phyloP scores from a whole-genome alignment of 53 echinoderm and acorn worm species.

The Astropecten irregularis region DNA sequence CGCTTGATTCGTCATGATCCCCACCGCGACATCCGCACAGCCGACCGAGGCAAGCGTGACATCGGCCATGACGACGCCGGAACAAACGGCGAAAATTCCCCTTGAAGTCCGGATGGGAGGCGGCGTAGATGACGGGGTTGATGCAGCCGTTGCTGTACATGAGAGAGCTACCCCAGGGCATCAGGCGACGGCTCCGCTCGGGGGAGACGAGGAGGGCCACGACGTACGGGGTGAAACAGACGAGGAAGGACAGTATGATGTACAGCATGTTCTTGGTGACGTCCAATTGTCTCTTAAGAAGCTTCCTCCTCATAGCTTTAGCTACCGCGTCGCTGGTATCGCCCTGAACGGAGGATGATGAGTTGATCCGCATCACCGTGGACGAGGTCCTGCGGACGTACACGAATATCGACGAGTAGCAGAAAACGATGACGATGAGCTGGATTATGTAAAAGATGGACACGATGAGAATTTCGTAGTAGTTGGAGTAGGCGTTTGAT shows the following conservation, averaged over 20 bases:
- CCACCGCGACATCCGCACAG: too few species aligned
- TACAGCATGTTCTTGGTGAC: constrained; percentile 63
- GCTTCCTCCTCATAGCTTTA: constrained; percentile 5
- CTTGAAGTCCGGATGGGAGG: constrained; percentile 56
- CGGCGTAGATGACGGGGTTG: constrained; percentile 63
- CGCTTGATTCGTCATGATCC: too few species aligned
- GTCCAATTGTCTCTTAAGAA: constrained; percentile 52
- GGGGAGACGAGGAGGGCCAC: neutral
- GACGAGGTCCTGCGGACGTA: constrained; percentile 26
- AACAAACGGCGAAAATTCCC: constrained; percentile 27
- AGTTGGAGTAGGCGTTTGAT: neutral
- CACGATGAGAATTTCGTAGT: neutral
- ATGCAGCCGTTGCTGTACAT: constrained; percentile 41
- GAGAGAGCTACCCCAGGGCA: constrained; percentile 27
- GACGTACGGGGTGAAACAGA: constrained; percentile 40
- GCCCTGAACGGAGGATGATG: neutral
- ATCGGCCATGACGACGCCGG: too few species aligned
- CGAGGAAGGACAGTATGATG: constrained; percentile 45
- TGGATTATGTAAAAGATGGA: constrained; percentile 11
- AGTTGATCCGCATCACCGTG: constrained; percentile 14
- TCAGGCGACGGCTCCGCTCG: neutral
- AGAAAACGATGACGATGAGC: neutral
- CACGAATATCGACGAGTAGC: constrained; percentile 10
- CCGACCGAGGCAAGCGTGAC: too few species aligned
- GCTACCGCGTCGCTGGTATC: constrained; percentile 10